These are phyloP conservation scores for Andrena cerasifolii DNA, from an alignment of 1,140 invertebrate species.

Conservation along the genomic window DNA sequence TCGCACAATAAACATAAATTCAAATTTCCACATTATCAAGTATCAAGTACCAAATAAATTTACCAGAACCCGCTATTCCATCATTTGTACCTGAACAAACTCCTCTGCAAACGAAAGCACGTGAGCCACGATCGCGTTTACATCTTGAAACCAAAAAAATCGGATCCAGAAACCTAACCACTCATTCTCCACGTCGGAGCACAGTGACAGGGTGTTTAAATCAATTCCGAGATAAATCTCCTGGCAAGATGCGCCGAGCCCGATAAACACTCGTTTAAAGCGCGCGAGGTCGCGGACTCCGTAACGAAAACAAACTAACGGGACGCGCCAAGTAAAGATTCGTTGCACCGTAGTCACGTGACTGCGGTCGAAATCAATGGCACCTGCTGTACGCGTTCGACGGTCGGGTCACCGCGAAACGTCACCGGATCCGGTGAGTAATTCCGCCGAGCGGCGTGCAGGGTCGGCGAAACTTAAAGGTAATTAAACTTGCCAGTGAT, in stretches of 20 bases:
- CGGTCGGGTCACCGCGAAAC: not conserved
- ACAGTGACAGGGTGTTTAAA: too few species aligned
- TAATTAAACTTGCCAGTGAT: constrained; percentile 58
- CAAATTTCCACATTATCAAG: not conserved
- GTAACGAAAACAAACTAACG: not conserved
- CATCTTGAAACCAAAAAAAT: not conserved
- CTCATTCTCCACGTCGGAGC: too few species aligned
- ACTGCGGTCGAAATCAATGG: constrained; percentile 36
- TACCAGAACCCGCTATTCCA: not conserved
- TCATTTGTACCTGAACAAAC: not conserved
- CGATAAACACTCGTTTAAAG: not conserved
- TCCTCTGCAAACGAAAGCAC: not conserved
- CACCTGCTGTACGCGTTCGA: not conserved
- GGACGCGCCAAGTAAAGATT: not conserved
- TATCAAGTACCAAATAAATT: not conserved
- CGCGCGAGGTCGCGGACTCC: too few species aligned
- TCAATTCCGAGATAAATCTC: not conserved
- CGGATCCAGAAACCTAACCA: not conserved
- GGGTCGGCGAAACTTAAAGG: too few species aligned
- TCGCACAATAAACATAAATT: not conserved
- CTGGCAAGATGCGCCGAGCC: not conserved
- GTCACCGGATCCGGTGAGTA: too few species aligned
- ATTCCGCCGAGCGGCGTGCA: too few species aligned
- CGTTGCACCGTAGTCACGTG: constrained; percentile 34
- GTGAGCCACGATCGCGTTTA: not conserved